A percentile compares a stretch with the other conserved stretches of the same genome.
Evolutionary conservation across 2,797 vertebrate species (phyloP).

Genomic region (Myotis pilosus): DNA sequence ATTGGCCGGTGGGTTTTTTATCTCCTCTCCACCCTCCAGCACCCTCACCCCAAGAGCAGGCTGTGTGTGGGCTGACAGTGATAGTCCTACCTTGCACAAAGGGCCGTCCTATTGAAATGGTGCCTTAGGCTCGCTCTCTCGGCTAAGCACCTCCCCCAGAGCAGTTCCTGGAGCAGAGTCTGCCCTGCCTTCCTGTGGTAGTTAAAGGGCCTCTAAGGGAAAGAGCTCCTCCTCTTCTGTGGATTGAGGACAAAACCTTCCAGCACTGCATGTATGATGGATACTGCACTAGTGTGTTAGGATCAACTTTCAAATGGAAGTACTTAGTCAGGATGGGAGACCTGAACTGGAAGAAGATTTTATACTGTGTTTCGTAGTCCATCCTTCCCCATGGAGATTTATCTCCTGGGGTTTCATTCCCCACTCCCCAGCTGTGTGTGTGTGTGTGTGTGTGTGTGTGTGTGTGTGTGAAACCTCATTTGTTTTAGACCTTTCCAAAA

Average conservation of each 20-base stretch:
- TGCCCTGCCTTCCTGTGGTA: neutral
- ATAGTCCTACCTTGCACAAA: neutral
- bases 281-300: neutral
- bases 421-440: neutral
- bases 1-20: neutral
- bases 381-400: neutral
- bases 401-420: neutral
- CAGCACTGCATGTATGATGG: neutral
- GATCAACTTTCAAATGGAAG: neutral
- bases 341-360: neutral
- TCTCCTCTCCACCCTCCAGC: neutral
- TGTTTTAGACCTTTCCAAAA: slow-evolving; percentile 32
- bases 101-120: neutral
- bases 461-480: neutral
- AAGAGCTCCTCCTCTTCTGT: neutral
- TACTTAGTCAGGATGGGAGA: neutral
- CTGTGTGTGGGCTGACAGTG: neutral
- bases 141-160: neutral
- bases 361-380: neutral
- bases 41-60: neutral
- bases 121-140: neutral
- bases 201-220: neutral
- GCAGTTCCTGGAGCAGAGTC: neutral
- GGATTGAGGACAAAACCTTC: neutral
- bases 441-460: neutral